A percentile compares a stretch with the other conserved stretches of the same genome.
These are phyloP conservation scores for Clavelina lepadiformis DNA, from an alignment of 23 tunicate species.

Conservation along the genomic window DNA sequence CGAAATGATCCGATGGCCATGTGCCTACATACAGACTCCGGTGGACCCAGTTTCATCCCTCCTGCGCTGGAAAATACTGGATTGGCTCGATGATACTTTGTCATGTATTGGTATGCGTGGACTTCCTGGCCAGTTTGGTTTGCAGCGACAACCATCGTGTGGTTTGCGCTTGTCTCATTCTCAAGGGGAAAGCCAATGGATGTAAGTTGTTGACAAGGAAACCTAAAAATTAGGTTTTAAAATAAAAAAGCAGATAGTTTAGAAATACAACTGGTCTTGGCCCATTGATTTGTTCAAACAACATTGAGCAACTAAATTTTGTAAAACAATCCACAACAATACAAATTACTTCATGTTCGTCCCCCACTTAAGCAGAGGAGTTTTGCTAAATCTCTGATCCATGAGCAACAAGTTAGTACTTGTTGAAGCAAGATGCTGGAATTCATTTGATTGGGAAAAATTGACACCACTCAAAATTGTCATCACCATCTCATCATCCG, in stretches of 20 bases:
- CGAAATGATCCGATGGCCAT: slow-evolving; percentile 8
- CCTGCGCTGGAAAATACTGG: not conserved
- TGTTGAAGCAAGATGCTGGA: slow-evolving; percentile 43
- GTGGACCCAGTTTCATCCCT: not conserved
- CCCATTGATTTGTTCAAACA: too few relatives aligned
- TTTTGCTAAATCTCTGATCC: slow-evolving; percentile 34
- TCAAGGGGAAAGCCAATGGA: slow-evolving; percentile 1
- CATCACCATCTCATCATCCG: slow-evolving; percentile 10
- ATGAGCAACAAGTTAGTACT: slow-evolving; percentile 15
- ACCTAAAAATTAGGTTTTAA: too few relatives aligned
- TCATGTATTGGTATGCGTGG: slow-evolving; percentile 22
- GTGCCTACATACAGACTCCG: not conserved
- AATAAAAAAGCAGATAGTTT: too few relatives aligned
- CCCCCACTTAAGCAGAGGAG: slow-evolving; percentile 42
- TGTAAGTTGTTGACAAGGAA: slow-evolving; percentile 22
- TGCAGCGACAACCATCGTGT: slow-evolving; percentile 8
- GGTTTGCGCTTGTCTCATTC: not conserved
- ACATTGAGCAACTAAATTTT: too few relatives aligned
- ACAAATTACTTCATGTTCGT: slow-evolving; percentile 17
- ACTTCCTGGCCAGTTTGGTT: slow-evolving; percentile 11
- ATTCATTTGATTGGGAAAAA: slow-evolving; percentile 12
- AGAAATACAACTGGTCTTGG: too few relatives aligned
- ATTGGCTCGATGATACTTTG: not conserved
- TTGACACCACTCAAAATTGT: slow-evolving; percentile 24
- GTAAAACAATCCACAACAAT: too few relatives aligned